phyloP scores from a whole-genome alignment of 2,797 vertebrate genomes.

The Anabacerthia variegaticeps region DNA sequence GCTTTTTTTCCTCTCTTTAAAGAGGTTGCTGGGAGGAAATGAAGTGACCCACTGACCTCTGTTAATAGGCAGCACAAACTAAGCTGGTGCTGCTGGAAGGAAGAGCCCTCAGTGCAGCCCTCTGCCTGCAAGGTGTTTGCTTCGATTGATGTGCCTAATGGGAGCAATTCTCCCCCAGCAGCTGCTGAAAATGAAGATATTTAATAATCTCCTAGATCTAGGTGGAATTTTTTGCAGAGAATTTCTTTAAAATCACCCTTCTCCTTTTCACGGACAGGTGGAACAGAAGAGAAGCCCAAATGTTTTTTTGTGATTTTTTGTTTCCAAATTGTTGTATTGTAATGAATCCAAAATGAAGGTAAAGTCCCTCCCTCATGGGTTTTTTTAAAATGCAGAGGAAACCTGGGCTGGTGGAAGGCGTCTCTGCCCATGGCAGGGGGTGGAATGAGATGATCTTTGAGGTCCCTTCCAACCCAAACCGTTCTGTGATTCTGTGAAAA shows the following conservation, averaged over 20 bases:
- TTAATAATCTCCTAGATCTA: slow-evolving; percentile 9
- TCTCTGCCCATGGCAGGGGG: background rate
- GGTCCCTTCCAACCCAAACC: background rate
- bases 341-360: background rate
- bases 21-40: slow-evolving; percentile 64
- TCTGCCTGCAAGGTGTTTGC: slow-evolving; percentile 59
- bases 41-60: slow-evolving; percentile 57
- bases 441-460: background rate
- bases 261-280: background rate
- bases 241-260: background rate
- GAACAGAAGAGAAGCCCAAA: background rate
- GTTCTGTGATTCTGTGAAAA: background rate
- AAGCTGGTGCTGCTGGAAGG: slow-evolving; percentile 19
- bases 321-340: background rate
- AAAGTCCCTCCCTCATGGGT: background rate
- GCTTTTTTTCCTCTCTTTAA: slow-evolving; percentile 23
- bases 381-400: background rate
- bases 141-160: slow-evolving; percentile 17
- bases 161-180: slow-evolving; percentile 37
- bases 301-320: background rate
- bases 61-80: slow-evolving; percentile 36
- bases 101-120: slow-evolving; percentile 26
- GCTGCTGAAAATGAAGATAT: slow-evolving; percentile 44
- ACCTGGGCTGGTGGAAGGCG: background rate
- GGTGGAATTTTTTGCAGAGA: background rate